Evolutionary conservation across 1,140 invertebrate genomes (phyloP).

Genomic region (Asobara japonica): DNA sequence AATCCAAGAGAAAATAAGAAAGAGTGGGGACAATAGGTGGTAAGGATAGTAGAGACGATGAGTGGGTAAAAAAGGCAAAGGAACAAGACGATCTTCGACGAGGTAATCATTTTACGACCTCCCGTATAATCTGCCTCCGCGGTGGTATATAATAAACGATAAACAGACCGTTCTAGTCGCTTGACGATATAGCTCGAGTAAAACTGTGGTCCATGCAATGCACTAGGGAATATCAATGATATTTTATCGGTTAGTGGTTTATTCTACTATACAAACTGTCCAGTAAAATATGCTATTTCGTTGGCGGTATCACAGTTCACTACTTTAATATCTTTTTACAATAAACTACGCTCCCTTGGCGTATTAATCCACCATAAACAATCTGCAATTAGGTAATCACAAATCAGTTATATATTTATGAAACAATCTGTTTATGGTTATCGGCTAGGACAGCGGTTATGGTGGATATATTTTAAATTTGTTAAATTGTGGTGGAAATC

Average conservation of each 20-base stretch:
- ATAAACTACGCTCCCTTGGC: not conserved
- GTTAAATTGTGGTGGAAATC: no score
- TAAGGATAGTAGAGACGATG: not conserved
- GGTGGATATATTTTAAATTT: no score
- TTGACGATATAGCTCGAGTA: constrained; percentile 17
- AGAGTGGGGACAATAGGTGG: not conserved
- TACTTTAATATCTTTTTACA: not conserved
- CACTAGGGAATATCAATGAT: constrained; percentile 60
- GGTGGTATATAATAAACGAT: constrained; percentile 50
- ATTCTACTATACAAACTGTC: constrained; percentile 39
- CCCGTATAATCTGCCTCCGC: constrained; percentile 42
- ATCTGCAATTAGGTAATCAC: no score
- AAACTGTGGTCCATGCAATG: constrained; percentile 6
- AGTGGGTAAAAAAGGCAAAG: not conserved
- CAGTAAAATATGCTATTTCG: constrained; percentile 51
- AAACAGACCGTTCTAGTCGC: constrained; percentile 50
- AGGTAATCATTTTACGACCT: constrained; percentile 49
- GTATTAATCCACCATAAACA: no score
- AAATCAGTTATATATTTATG: no score
- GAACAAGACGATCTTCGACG: constrained; percentile 10
- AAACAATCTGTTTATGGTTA: no score
- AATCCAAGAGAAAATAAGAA: not conserved
- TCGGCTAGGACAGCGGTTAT: no score
- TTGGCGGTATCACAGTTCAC: not conserved
- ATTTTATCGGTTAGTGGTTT: constrained; percentile 53